phyloP scores from a whole-genome alignment of 92 coral and sea anemone species.

The Palythoa caribaeorum region DNA sequence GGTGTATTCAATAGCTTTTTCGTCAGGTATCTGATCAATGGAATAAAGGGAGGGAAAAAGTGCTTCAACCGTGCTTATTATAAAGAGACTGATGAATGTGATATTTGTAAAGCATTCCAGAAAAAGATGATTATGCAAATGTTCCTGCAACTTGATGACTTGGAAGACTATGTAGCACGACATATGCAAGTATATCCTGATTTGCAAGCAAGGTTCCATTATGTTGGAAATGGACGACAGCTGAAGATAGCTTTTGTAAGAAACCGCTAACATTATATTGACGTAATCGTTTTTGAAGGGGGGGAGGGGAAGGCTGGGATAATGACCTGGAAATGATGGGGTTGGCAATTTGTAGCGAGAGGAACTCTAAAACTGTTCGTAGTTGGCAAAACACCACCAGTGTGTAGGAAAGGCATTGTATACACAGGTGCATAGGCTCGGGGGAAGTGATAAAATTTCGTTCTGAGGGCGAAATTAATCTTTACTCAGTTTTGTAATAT shows the following conservation, averaged over 20 bases:
- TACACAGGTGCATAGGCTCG: too few relatives aligned
- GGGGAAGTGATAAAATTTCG: too few relatives aligned
- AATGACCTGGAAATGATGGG: too few relatives aligned
- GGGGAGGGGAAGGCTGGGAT: too few relatives aligned
- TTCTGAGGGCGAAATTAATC: too few relatives aligned
- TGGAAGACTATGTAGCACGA: not conserved
- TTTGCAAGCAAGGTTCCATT: not conserved
- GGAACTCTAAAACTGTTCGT: too few relatives aligned
- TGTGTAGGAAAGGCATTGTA: too few relatives aligned
- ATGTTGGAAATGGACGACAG: not conserved
- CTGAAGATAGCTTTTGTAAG: not conserved
- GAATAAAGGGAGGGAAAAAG: conserved; percentile 14
- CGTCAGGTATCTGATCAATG: conserved; percentile 16
- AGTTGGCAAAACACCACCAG: too few relatives aligned
- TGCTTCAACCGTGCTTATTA: not conserved
- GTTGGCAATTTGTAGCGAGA: too few relatives aligned
- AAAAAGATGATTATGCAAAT: not conserved
- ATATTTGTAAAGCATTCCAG: conserved; percentile 9
- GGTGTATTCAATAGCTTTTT: conserved; percentile 11
- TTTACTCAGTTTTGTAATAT: too few relatives aligned
- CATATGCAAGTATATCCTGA: not conserved
- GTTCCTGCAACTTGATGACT: not conserved
- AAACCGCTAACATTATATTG: not conserved
- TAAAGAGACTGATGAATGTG: not conserved
- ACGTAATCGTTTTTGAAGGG: too few relatives aligned